Base-by-base conservation (phyloP, 2,797 vertebrate genomes). In the Pogoniulus pusillus region DNA sequence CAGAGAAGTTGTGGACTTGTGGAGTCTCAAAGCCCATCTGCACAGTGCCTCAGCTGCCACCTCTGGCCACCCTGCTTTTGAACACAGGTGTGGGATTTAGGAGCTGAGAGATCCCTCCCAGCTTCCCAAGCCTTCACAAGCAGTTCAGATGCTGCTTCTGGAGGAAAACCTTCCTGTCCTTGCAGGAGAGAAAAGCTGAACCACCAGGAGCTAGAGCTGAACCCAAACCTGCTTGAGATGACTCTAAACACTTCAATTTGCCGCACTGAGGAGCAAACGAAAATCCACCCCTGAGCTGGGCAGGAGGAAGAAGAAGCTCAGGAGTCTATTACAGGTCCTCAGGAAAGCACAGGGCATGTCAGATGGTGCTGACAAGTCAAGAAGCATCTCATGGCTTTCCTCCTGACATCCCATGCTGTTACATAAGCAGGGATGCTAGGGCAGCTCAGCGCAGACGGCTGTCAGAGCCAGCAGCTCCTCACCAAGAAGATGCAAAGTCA, bases 21-120 rank as follows among this genome's bases (percentile, higher is more conserved):
- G 32, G 85, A 16, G 7, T 14, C 14, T 20, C 79, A 24, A 47
- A 29, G 3, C 3, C 60, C 79, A 32, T 26, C 49, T 4, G 30
- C 51, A 22, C 30, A 26, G 32, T 49, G 73, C 53, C 60, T 0
- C 0, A 66, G 76, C 27, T 26, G 16, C 9, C 39, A 12, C 54
- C 59, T 27, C 26, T 57, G 77, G 17, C 14, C 3, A 17, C 63
- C 65, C 34, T 37, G 51, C 54, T 18, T 18, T 2, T 1, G 51
- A 68, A 53, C 47, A 32, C 3, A 6, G 43, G 12, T 7, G 12
- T 2, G 17, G 27, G 13, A 7, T 5, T 51, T 0, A 1, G 27
- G 30, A 6, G 4, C 6, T 1, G 68, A 58, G 9, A 43, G 53
- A 10, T 12, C 19, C 59, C 20, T 11, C 23, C n/a, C 53, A 73